Evolutionary conservation across 53 echinoderm and acorn worm species (phyloP).

Genomic region (Paracentrotus lividus): DNA sequence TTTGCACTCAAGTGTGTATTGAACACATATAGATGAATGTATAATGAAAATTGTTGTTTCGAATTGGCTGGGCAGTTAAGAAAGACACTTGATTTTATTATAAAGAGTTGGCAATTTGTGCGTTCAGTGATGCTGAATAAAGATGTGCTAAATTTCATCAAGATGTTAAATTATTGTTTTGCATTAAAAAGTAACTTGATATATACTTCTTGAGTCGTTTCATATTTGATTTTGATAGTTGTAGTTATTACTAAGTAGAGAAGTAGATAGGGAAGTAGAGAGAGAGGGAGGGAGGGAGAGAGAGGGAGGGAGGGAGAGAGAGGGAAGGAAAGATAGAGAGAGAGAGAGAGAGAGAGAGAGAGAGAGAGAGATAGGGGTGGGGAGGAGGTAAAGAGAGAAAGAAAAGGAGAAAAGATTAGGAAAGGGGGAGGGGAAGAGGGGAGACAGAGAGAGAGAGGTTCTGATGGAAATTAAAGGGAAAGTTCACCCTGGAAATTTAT

Average conservation of each 20-base stretch:
- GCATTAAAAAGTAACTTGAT: constrained; percentile 35
- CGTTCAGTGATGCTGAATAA: background rate
- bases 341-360: background rate
- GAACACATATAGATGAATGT: background rate
- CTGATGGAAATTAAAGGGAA: too few species aligned
- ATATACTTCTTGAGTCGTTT: background rate
- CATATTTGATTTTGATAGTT: background rate
- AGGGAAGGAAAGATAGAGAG: background rate
- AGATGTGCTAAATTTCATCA: background rate
- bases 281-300: background rate
- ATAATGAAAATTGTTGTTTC: background rate
- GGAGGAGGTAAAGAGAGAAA: background rate
- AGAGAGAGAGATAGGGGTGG: background rate
- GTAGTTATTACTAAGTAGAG: background rate
- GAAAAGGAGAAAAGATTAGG: background rate
- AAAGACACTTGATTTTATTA: background rate
- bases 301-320: background rate
- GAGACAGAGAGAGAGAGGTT: background rate
- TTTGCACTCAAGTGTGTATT: background rate
- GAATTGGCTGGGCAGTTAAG: background rate
- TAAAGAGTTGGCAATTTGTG: background rate
- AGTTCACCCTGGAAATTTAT: too few species aligned
- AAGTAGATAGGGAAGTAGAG: background rate
- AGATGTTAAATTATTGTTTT: constrained; percentile 41
- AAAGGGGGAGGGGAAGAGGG: background rate